Evolutionary conservation across 1,140 invertebrate genomes (phyloP).

Genomic region (Caenorhabditis latens): DNA sequence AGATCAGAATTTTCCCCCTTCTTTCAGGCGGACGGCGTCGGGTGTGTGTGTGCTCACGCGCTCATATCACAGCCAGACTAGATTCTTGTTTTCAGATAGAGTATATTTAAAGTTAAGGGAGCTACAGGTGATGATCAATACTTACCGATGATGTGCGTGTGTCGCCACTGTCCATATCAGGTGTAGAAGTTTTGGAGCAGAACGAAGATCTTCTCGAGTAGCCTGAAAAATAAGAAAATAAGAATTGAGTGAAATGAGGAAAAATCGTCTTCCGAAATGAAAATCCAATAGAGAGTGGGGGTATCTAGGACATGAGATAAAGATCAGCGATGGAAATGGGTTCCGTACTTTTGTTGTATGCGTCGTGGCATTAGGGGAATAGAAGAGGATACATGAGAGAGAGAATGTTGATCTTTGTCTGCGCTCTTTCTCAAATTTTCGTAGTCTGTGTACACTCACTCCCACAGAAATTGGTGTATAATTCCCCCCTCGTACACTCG

Average conservation of each 20-base stretch:
- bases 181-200: slow-evolving; percentile 37
- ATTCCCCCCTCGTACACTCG: too few species aligned
- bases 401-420: slow-evolving; percentile 17
- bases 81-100: slow-evolving; percentile 5
- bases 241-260: background rate
- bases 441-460: slow-evolving; percentile 44
- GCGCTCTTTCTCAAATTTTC: background rate
- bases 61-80: background rate
- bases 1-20: slow-evolving; percentile 33
- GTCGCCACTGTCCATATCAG: slow-evolving; percentile 10
- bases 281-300: too few species aligned
- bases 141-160: slow-evolving; percentile 39
- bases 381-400: background rate
- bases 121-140: background rate
- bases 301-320: background rate
- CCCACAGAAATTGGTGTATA: background rate
- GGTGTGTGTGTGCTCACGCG: background rate
- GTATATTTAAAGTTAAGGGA: background rate
- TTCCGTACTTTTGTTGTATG: background rate
- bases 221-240: background rate
- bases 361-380: background rate
- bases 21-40: background rate
- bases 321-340: background rate
- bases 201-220: slow-evolving; percentile 25
- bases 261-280: too few species aligned